A percentile compares a stretch with the other conserved stretches of the same genome.
phyloP scores from a whole-genome alignment of 2,797 vertebrate species.

The Adelosebastes latens region DNA sequence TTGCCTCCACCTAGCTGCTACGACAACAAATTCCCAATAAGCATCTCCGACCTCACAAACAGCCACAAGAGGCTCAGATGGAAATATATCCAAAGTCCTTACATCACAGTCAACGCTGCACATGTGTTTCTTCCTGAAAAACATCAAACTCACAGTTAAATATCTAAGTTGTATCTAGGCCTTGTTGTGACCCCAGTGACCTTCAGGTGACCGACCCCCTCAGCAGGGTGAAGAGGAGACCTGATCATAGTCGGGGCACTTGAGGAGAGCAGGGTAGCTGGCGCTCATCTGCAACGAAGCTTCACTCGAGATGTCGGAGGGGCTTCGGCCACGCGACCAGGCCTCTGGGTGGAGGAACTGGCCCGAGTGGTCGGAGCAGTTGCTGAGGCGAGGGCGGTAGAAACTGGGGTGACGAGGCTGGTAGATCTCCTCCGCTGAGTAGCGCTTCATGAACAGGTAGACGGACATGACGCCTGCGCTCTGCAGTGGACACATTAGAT shows the following conservation, averaged over 20 bases:
- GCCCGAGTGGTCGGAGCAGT: slow-evolving; percentile 91
- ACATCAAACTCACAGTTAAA: slow-evolving; percentile 1
- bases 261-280: slow-evolving; percentile 90
- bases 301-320: slow-evolving; percentile 91
- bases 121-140: not conserved
- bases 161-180: not conserved
- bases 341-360: slow-evolving; percentile 91
- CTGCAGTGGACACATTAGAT: slow-evolving; percentile 60
- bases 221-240: slow-evolving; percentile 91
- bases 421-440: slow-evolving; percentile 88
- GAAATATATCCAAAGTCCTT: not conserved
- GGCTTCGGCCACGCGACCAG: slow-evolving; percentile 89
- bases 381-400: slow-evolving; percentile 90
- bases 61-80: not conserved
- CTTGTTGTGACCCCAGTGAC: not conserved
- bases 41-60: not conserved
- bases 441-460: slow-evolving; percentile 92
- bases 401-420: slow-evolving; percentile 85
- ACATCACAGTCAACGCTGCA: not conserved
- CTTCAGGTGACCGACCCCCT: slow-evolving; percentile 34
- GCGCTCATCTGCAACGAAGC: slow-evolving; percentile 90
- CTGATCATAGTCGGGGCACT: slow-evolving; percentile 89
- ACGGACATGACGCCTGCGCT: slow-evolving; percentile 92
- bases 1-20: not conserved
- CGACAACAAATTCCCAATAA: not conserved